These are phyloP conservation scores for Leptopilina syphax DNA, from an alignment of 2,888 invertebrate species.

Conservation along the genomic window DNA sequence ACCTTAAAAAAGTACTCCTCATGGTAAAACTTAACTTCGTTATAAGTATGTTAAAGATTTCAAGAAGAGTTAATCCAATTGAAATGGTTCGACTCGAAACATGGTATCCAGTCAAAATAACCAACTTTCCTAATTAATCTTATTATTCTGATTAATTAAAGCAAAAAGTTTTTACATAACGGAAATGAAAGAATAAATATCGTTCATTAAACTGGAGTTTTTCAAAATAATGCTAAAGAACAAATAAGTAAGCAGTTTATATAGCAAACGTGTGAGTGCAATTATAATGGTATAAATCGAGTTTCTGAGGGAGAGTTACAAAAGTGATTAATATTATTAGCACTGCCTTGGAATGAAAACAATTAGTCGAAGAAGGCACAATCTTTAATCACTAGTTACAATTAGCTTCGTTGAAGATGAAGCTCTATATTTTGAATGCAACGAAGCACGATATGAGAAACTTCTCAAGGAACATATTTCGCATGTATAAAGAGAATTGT, in stretches of 20 bases:
- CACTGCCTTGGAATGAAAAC: constrained; percentile 13
- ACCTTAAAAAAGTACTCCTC: no score
- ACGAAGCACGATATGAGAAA: constrained; percentile 32
- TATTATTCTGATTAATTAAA: no score
- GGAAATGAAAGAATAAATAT: no score
- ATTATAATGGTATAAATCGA: neutral
- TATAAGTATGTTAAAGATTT: no score
- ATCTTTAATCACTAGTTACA: constrained; percentile 30
- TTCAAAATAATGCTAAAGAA: no score
- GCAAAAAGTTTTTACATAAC: no score
- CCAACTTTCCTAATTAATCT: no score
- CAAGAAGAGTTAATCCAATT: no score
- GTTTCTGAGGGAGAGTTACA: neutral
- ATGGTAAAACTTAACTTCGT: no score
- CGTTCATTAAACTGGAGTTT: no score
- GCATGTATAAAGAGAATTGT: neutral
- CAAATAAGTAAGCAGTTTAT: neutral
- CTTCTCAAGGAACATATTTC: constrained; percentile 22
- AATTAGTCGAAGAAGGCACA: constrained; percentile 28
- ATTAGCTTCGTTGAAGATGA: constrained; percentile 18
- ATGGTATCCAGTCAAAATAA: no score
- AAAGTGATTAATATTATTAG: constrained; percentile 25
- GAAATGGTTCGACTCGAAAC: no score
- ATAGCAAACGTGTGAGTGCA: neutral
- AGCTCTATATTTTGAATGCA: constrained; percentile 19